Percentiles rank a stretch among this genome's conserved stretches.
Conservation (phyloP, 2,113 vertebrate genomes). For the Pteropus alecto region DNA sequence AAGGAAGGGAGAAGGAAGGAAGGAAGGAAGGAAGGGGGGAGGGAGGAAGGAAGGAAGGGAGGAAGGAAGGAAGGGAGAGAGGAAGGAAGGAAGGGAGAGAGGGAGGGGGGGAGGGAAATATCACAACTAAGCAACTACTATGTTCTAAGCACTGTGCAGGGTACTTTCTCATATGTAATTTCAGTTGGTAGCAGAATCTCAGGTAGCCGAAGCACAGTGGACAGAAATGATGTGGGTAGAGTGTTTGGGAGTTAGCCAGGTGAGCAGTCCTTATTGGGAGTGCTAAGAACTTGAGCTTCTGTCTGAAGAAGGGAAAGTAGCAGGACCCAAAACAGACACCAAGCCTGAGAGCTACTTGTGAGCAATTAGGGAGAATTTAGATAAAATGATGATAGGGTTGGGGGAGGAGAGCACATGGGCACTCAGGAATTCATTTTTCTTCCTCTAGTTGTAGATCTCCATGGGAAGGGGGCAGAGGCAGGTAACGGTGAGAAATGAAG, state of each 20-base stretch:
- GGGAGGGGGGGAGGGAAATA: background rate
- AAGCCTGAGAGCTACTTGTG: no score
- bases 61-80: background rate
- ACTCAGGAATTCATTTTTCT: background rate
- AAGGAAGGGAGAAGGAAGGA: background rate
- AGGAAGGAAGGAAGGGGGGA: background rate
- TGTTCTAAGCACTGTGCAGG: background rate
- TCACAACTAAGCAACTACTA: background rate
- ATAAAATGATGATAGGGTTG: background rate
- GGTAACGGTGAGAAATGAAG: background rate
- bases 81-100: background rate
- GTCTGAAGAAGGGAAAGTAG: background rate
- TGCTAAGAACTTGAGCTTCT: background rate
- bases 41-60: background rate
- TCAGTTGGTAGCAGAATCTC: background rate
- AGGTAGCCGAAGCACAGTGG: background rate
- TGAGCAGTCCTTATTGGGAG: background rate
- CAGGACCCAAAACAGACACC: background rate
- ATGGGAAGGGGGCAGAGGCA: background rate
- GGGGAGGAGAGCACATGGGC: background rate
- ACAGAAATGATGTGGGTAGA: background rate
- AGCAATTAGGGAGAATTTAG: background rate
- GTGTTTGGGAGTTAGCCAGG: background rate
- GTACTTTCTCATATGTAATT: background rate
- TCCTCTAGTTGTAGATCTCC: accelerated